Base-by-base conservation (phyloP, 2,797 vertebrate species). In the Anas capensis region DNA sequence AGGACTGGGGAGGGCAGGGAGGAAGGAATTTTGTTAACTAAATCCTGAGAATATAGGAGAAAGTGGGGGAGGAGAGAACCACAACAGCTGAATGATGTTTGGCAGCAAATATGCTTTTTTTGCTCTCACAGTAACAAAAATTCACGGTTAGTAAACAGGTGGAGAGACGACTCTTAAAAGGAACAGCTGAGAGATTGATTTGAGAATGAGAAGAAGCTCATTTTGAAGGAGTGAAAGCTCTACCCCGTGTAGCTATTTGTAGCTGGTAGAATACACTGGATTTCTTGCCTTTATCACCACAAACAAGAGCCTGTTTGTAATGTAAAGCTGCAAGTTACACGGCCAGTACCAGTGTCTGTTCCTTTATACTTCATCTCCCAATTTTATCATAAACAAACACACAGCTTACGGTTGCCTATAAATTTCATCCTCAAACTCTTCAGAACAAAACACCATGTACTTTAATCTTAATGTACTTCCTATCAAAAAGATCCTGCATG, bases 311-410 rank as follows among this genome's bases (percentile, higher is more conserved):
- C 87, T 96, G 71, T 93, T 96, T 92, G 88, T 91, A 90, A 91
- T 76, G 92, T 82, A 92, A 96, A 94, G 91, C 88, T 95, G 64
- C 44, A 38, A 91, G 62, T 86, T 94, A 93, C 86, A 90, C 1
- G 2, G 88, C 69, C 92, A 92, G 77, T 73, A 85, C 81, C 81
- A 80, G 33, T 78, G 84, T 86, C 95, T 95, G 93, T 89, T 95
- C 91, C 76, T 96, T 95, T 95, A 95, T 93, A 89, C 79, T 84
- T 79, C 88, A 93, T 90, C 90, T 96, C 92, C 94, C 90, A 96
- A 71, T 90, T 95, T 97, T 96, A 97, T 96, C 96, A 93, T 96
- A 93, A 95, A 92, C 83, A 95, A 90, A 87, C 95, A 97, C 66
- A 89, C 90, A 92, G 92, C 93, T 95, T 95, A 95, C 26, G 6